phyloP scores from a whole-genome alignment of 2,113 vertebrate species.

The Mola mola region DNA sequence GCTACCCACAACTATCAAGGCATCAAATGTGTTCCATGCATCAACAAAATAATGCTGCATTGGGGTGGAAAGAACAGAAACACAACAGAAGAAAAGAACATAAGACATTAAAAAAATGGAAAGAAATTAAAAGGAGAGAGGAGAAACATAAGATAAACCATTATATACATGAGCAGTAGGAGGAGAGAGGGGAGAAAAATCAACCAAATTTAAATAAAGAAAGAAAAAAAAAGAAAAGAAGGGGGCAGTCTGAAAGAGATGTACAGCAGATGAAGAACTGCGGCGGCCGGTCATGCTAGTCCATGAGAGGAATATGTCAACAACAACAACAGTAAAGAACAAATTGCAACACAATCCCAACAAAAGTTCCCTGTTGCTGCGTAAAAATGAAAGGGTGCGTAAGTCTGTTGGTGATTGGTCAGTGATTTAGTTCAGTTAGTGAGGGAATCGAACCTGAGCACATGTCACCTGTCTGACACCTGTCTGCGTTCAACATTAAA shows the following conservation, averaged over 20 bases:
- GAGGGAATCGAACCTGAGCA: constrained; percentile 55
- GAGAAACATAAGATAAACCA: constrained; percentile 95
- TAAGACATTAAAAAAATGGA: constrained; percentile 89
- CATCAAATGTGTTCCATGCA: constrained; percentile 99
- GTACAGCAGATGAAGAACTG: constrained; percentile 73
- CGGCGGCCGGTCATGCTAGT: constrained; percentile 78
- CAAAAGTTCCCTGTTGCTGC: constrained; percentile 36
- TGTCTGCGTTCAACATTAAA: constrained; percentile 39
- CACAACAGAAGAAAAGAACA: constrained; percentile 84
- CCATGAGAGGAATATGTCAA: constrained; percentile 72
- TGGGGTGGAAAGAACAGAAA: constrained; percentile 76
- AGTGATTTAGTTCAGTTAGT: constrained; percentile 78
- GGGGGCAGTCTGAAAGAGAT: constrained; percentile 70
- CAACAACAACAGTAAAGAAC: constrained; percentile 70
- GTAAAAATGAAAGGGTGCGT: constrained; percentile 52
- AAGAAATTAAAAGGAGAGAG: constrained; percentile 85
- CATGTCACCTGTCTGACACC: constrained; percentile 60
- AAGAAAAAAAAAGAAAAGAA: constrained; percentile 43
- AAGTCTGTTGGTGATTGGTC: constrained; percentile 62
- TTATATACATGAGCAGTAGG: constrained; percentile 87
- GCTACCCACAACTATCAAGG: constrained; percentile 99
- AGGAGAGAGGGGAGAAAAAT: constrained; percentile 30
- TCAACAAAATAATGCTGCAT: constrained; percentile 99
- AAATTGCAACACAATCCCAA: constrained; percentile 64
- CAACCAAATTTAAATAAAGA: constrained; percentile 56